These are phyloP conservation scores for Thymelicus acteon DNA, from an alignment of 2,888 invertebrate genomes.

Conservation along the genomic window DNA sequence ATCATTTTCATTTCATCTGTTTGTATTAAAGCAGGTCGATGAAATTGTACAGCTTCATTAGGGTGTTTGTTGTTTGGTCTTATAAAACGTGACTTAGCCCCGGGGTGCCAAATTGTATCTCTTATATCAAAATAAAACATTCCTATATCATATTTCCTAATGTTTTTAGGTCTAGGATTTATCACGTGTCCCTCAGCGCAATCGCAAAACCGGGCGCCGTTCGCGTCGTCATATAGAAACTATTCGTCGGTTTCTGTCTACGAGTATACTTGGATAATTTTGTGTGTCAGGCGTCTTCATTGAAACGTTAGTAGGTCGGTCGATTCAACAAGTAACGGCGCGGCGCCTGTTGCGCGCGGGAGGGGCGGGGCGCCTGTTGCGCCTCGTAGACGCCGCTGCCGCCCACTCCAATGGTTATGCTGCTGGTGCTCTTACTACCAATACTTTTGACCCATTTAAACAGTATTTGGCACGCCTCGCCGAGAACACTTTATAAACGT, in stretches of 20 bases:
- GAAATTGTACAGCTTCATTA: neutral
- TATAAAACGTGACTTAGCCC: neutral
- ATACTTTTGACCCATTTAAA: slow-evolving; percentile 72
- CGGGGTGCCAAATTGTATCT: neutral
- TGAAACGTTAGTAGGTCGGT: slow-evolving; percentile 82
- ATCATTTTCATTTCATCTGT: neutral
- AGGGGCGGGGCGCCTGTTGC: slow-evolving; percentile 79
- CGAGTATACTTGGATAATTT: slow-evolving; percentile 44
- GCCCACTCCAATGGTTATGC: slow-evolving; percentile 56
- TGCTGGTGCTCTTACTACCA: slow-evolving; percentile 64
- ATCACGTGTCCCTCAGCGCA: neutral
- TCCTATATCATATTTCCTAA: neutral
- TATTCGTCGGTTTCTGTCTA: slow-evolving; percentile 37
- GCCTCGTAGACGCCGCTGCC: slow-evolving; percentile 78
- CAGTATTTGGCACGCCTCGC: slow-evolving; percentile 28
- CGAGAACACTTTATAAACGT: neutral
- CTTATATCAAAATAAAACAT: neutral
- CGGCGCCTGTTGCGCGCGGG: slow-evolving; percentile 74
- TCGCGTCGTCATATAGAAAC: slow-evolving; percentile 2
- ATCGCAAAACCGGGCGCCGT: slow-evolving; percentile 1
- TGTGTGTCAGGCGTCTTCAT: slow-evolving; percentile 66
- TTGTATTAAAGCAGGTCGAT: neutral
- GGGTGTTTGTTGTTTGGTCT: neutral
- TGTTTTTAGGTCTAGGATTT: neutral
- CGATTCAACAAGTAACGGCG: slow-evolving; percentile 83